Conservation (phyloP, 2,797 vertebrate species). For the Spizella passerina region DNA sequence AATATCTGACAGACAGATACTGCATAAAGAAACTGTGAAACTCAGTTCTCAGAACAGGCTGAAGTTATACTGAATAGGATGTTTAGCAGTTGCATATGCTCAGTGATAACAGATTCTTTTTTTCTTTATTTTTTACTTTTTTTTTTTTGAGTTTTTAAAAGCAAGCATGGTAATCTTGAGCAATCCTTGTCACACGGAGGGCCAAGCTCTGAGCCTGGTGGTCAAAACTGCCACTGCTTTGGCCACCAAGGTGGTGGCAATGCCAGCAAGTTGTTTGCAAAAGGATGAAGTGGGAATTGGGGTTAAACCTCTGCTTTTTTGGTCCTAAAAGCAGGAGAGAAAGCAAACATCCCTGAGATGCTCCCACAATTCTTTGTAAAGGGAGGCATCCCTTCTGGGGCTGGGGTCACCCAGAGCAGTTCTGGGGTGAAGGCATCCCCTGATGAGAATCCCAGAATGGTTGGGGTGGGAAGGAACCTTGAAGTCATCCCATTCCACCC, state of each 20-base stretch:
- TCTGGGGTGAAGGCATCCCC: accelerated
- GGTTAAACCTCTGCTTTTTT: neutral
- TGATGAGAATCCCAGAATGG: neutral
- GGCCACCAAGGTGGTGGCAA: neutral
- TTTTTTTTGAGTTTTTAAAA: slow-evolving; percentile 36
- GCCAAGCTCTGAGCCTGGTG: neutral
- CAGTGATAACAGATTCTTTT: slow-evolving; percentile 41
- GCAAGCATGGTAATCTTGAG: slow-evolving; percentile 13
- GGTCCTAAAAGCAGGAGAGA: neutral
- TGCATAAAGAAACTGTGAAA: slow-evolving; percentile 53
- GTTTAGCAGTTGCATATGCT: slow-evolving; percentile 57
- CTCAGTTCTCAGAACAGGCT: slow-evolving; percentile 46
- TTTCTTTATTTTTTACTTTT: neutral
- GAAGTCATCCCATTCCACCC: neutral
- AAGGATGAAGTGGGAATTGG: accelerated
- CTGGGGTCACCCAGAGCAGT: neutral
- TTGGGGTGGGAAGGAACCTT: neutral
- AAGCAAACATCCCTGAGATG: neutral
- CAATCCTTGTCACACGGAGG: slow-evolving; percentile 7
- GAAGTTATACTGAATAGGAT: slow-evolving; percentile 49
- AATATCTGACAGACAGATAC: slow-evolving; percentile 64
- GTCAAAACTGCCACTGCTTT: neutral
- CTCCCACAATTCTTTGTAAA: neutral
- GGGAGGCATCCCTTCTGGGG: neutral
- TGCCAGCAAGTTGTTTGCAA: neutral